These are phyloP conservation scores for Perithous albicinctus DNA, from an alignment of 2,888 invertebrate species.

Conservation along the genomic window DNA sequence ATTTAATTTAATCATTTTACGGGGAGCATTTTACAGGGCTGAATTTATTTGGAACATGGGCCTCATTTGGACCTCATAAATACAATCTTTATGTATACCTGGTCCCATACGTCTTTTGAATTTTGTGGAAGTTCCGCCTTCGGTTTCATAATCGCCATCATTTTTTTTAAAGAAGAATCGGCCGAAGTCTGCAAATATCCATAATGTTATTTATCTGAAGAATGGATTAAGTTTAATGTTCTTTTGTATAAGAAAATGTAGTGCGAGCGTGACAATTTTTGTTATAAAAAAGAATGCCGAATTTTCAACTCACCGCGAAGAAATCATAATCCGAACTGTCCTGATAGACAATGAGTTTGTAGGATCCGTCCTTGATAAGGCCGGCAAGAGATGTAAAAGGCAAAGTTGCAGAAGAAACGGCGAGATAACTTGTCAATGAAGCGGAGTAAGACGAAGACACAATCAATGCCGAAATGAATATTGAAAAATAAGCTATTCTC, in stretches of 20 bases:
- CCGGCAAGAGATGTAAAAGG: constrained; percentile 76
- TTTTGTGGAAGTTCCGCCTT: constrained; percentile 70
- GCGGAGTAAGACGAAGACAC: constrained; percentile 77
- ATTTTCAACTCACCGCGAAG: constrained; percentile 72
- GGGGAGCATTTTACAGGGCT: no score
- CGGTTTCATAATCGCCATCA: constrained; percentile 69
- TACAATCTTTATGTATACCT: constrained; percentile 70
- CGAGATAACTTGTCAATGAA: constrained; percentile 69
- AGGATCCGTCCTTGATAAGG: constrained; percentile 75
- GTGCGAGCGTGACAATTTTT: no score
- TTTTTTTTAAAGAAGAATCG: constrained; percentile 62
- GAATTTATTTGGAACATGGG: no score
- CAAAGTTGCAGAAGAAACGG: constrained; percentile 61
- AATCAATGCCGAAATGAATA: constrained; percentile 75
- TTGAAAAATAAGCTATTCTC: constrained; percentile 76
- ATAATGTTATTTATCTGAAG: no score
- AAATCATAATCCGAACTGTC: constrained; percentile 71
- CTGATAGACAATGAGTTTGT: constrained; percentile 72
- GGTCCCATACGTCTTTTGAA: constrained; percentile 69
- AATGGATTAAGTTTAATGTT: no score
- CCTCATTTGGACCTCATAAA: no score
- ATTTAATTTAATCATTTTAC: no score
- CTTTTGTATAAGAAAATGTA: no score
- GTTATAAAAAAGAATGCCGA: no score
- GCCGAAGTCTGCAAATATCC: constrained; percentile 66